Conservation (phyloP, 2,888 invertebrate genomes). For the Drosophila borborema region DNA sequence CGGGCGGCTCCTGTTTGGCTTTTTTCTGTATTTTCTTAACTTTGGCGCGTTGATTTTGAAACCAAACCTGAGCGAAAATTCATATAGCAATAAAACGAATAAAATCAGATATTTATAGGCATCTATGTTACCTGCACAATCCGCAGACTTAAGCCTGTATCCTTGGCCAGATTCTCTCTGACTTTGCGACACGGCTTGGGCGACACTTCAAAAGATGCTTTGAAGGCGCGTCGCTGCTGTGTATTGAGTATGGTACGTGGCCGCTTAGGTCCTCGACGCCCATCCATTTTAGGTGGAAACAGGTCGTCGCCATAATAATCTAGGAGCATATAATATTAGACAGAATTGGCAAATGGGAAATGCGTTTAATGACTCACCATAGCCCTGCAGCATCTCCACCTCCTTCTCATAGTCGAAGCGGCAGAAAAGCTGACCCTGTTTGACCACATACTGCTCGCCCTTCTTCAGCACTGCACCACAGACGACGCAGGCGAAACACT, state of each 20-base stretch:
- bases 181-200: slow-evolving; percentile 94
- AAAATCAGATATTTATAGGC: too few species aligned
- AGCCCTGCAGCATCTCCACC: slow-evolving; percentile 90
- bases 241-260: slow-evolving; percentile 94
- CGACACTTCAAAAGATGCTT: slow-evolving; percentile 93
- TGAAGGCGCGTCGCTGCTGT: slow-evolving; percentile 92
- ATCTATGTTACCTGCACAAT: slow-evolving; percentile 90
- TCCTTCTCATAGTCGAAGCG: slow-evolving; percentile 92
- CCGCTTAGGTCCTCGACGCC: slow-evolving; percentile 91
- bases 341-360: rapidly evolving
- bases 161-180: slow-evolving; percentile 92
- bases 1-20: slow-evolving; percentile 86
- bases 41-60: slow-evolving; percentile 89
- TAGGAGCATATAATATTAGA: slow-evolving; percentile 2
- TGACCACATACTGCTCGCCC: slow-evolving; percentile 93
- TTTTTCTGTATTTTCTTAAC: slow-evolving; percentile 89
- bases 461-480: slow-evolving; percentile 91
- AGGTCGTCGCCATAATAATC: slow-evolving; percentile 88
- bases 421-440: slow-evolving; percentile 91
- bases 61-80: slow-evolving; percentile 86
- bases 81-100: neutral
- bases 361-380: slow-evolving; percentile 77
- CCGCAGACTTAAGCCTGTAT: slow-evolving; percentile 93
- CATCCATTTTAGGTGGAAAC: slow-evolving; percentile 88
- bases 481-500: slow-evolving; percentile 92